Conservation (phyloP, 1,140 invertebrate species). For the Papilio xuthus region DNA sequence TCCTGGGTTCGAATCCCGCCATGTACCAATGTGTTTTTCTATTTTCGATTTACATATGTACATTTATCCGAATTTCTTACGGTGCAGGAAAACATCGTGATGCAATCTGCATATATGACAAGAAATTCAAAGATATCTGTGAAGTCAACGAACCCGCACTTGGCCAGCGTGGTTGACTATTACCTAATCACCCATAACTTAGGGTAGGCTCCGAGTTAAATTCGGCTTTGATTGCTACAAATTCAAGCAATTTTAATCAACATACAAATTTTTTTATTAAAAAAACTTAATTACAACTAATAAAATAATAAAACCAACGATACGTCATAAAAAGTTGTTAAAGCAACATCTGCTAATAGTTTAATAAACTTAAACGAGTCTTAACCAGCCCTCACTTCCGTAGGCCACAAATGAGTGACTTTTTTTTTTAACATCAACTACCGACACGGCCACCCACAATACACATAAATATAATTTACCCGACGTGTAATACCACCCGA, state of each 20-base stretch:
- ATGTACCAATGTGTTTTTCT: no score
- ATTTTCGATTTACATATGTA: no score
- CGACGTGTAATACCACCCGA: constrained; percentile 66
- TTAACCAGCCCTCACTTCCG: constrained; percentile 73
- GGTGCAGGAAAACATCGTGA: no score
- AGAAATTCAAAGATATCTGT: no score
- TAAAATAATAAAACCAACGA: constrained; percentile 8
- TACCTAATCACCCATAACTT: no score
- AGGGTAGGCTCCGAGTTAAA: no score
- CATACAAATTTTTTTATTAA: neutral
- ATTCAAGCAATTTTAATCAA: neutral
- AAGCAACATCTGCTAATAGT: constrained; percentile 60
- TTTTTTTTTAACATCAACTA: constrained; percentile 70
- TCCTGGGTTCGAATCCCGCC: no score
- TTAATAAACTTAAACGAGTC: constrained; percentile 52
- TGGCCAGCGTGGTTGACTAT: no score
- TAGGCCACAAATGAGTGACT: constrained; percentile 53
- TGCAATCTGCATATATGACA: no score
- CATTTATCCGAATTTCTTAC: no score
- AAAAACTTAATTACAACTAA: constrained; percentile 1
- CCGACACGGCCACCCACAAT: constrained; percentile 71
- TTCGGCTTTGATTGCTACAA: neutral
- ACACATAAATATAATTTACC: constrained; percentile 75
- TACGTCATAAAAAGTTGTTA: constrained; percentile 29
- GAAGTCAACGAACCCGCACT: no score